Evolutionary conservation across 2,113 vertebrate genomes (phyloP), one percentile per base, ranked within the genome.

Genomic region (Coryphaenoides rupestris): DNA sequence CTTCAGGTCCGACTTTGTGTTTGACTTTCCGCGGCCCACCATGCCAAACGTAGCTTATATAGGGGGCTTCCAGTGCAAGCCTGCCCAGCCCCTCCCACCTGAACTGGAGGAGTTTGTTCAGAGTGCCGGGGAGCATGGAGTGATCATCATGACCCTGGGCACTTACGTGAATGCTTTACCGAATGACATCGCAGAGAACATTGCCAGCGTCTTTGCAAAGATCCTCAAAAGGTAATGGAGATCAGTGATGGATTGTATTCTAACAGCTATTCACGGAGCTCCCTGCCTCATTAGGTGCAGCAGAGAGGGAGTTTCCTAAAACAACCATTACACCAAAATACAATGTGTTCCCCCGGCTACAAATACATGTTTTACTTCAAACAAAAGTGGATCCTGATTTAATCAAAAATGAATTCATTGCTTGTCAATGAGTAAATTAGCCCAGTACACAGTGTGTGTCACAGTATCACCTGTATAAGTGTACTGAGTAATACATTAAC

Each of bases 11-110:
- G 84, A 90, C 62, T 90, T 85, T 68, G 84, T 87, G 13, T 90
- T 90, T 49, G 88, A 90, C 0, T 90, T 88, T 60, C 88, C 88
- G n/a, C 81, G 86, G 16, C 88, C 88, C 21, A 86, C 87, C 1
- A 86, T 88, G 88, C 88, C 88, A 21, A 89, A 88, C 19, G 24
- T 86, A 3, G 47, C 86, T 49, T 89, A 88, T 74, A 86, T 89
- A 0, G 86, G 86, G 45, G 88, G 88, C 14, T 90, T 85, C 57
- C 88, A 90, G 64, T 88, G 86, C 63, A 88, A 84, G 68, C 78
- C 78, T 3, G 73, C 80, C 2, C 70, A 81, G 14, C 82, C 86
- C 53, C 77, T 90, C 46, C 78, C 86, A 9, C 68, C 60, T 3
- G 73, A 88, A n/a, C 61, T 89, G 74, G 87, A 90, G 65, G 63